Evolutionary conservation across 1,140 invertebrate species (phyloP).

Genomic region (Riptortus pedestris): DNA sequence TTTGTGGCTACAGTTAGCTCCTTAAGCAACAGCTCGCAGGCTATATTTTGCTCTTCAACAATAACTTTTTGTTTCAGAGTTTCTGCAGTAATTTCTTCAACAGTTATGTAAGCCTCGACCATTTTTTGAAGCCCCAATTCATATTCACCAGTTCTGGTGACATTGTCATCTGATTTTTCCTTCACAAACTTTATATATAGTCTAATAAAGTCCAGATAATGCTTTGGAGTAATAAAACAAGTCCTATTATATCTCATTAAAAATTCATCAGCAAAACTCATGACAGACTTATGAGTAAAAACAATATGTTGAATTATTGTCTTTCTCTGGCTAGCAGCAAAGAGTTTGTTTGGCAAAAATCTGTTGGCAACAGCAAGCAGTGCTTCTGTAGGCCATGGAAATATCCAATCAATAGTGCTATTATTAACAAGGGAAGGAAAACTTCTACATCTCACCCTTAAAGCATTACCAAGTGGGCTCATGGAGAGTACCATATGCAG

Average conservation of each 20-base stretch:
- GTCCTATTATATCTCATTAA: constrained; percentile 54
- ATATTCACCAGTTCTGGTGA: constrained; percentile 47
- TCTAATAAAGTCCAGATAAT: constrained; percentile 76
- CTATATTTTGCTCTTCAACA: constrained; percentile 59
- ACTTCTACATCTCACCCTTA: constrained; percentile 70
- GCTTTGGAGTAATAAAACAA: constrained; percentile 82
- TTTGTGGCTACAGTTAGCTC: constrained; percentile 56
- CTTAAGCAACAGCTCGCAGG: constrained; percentile 58
- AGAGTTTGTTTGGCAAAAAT: constrained; percentile 47
- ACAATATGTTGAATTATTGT: constrained; percentile 70
- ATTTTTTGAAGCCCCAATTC: constrained; percentile 66
- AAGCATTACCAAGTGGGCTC: constrained; percentile 70
- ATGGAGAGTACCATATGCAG: constrained; percentile 82
- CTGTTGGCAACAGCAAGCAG: constrained; percentile 72
- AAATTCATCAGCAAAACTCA: constrained; percentile 60
- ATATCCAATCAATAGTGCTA: constrained; percentile 88
- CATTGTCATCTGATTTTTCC: constrained; percentile 54
- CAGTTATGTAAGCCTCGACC: constrained; percentile 61
- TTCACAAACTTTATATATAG: constrained; percentile 63
- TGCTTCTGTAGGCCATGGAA: constrained; percentile 83
- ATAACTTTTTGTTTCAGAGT: constrained; percentile 64
- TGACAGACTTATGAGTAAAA: constrained; percentile 64
- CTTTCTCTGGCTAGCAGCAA: constrained; percentile 53
- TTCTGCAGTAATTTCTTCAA: constrained; percentile 60
- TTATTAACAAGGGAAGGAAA: constrained; percentile 88